These are phyloP conservation scores for Taenioides sp. DNA, from an alignment of 2,797 vertebrate genomes.

Conservation along the genomic window DNA sequence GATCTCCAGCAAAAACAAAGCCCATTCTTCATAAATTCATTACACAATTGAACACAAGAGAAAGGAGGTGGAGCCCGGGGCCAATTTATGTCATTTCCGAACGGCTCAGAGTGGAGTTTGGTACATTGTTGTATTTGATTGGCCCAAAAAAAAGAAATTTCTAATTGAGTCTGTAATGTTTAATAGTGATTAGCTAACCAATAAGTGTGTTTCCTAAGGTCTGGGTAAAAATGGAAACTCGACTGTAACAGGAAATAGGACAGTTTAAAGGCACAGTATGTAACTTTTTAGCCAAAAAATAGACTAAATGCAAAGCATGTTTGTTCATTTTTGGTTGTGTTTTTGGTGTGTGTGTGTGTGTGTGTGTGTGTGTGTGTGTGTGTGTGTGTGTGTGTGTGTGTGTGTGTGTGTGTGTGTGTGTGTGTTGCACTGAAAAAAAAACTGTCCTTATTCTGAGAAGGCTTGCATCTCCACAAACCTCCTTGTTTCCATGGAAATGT, in stretches of 20 bases:
- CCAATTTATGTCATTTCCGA: slow-evolving; percentile 48
- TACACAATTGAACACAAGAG: slow-evolving; percentile 33
- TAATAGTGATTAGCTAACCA: slow-evolving; percentile 30
- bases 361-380: too few relatives aligned
- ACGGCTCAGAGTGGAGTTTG: slow-evolving; percentile 35
- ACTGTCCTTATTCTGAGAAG: too few relatives aligned
- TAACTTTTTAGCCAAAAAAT: too few relatives aligned
- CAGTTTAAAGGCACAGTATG: background rate
- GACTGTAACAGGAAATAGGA: background rate
- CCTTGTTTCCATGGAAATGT: too few relatives aligned
- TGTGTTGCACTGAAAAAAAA: too few relatives aligned
- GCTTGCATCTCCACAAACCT: too few relatives aligned
- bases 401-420: too few relatives aligned
- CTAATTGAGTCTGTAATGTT: slow-evolving; percentile 29
- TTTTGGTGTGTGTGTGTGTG: too few relatives aligned
- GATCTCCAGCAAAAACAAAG: slow-evolving; percentile 59
- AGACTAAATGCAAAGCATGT: too few relatives aligned
- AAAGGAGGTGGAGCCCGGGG: slow-evolving; percentile 44
- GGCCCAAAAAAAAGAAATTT: slow-evolving; percentile 36
- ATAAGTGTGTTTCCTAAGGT: slow-evolving; percentile 10
- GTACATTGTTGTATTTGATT: slow-evolving; percentile 41
- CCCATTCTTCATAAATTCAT: slow-evolving; percentile 65
- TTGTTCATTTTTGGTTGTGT: too few relatives aligned
- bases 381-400: too few relatives aligned
- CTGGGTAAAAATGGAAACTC: background rate